Evolutionary conservation across 2,797 vertebrate species (phyloP), one percentile per base, ranked within the genome.

Genomic region (Enteromius unitaeniatus): DNA sequence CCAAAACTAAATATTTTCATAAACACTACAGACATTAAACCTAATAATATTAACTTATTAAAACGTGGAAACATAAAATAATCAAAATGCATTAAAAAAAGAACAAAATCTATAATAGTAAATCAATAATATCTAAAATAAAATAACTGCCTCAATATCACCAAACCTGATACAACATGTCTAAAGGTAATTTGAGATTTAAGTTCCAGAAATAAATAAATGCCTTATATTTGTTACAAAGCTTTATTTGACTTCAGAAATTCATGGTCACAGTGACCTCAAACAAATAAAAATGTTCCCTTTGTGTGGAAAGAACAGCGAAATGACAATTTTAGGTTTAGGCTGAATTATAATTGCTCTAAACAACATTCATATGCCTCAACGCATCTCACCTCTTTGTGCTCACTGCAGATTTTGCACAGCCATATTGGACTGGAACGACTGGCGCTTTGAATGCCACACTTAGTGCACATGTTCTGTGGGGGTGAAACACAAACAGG

Each of bases 401-500:
- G 96, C 85, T 99, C 97, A 0, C 92, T 94, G 95, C 97, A 99
- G 93, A 99, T 97, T 90, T 95, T 96, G 92, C 98, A 99, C 53
- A 99, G 93, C 97, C 97, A 98, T 89, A 93, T 85, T 0, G 97
- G 88, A 37, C 92, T 91, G 0, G 92, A 94, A 19, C 95, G 92
- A 89, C 92, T 95, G 93, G 95, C 95, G 82, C 92, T 95, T 87
- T 94, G 92, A 81, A 96, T 93, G 5, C 97, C 97, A 2, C 98
- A 99, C 86, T 96, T 96, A 88, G 93, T 96, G 90, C 98, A 99
- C 89, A 98, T 95, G 0, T 97, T 96, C 98, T 99, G 94, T 47
- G 45, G 37, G 28, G 62, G 60, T 55, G n/a, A 64, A 85, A 81
- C 1, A 81, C 9, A 75, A 15, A 77, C 21, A 49, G 53, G 73